Evolutionary conservation across 1,140 invertebrate species (phyloP), one percentile per base, ranked within the genome.

Genomic region (Drosophila pachea): DNA sequence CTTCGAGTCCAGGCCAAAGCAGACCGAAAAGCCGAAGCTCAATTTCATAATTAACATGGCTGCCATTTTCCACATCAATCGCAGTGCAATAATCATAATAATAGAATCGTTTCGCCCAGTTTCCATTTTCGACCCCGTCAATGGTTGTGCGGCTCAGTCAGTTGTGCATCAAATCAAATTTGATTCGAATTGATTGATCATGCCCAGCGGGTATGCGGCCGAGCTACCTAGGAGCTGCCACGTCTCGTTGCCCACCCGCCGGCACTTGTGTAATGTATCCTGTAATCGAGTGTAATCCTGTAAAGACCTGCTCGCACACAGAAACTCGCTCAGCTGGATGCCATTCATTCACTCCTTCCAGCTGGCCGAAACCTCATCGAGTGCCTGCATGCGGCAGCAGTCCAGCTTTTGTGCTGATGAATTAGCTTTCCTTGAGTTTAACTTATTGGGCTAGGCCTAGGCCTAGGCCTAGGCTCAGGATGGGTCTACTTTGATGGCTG

Each of bases 131-230:
- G 60, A 59, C 65, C 70, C 40, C n/a, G 16, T 22, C 45, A 35
- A 32, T 11, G 33, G 40, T 42, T 42, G 32, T 49, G 22, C 22
- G 45, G 49, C 32, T 67, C 73, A 76, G 36, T 84, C 56, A 66
- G 32, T 47, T 54, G 73, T 54, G 73, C 31, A 79, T 66, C 58
- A 66, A 76, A 88, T 88, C 68, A 76, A 86, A 78, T 86, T 78
- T 86, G 74, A 79, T 72, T 70, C 66, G 73, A 78, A 68, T 76
- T 86, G 86, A 88, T 88, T 88, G 86, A 88, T 88, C 86, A 88
- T 73, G 74, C 86, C 86, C 86, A 78, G 78, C 74, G 86, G 86
- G 86, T 74, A 73, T 16, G 40, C 67, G 40, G 29, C 32, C 48
- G 22, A 56, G 11, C 35, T 32, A 31, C 14, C 14, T 16, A 8